These are phyloP conservation scores for Hetaerina titia DNA, from an alignment of 2,888 invertebrate species.

Conservation along the genomic window DNA sequence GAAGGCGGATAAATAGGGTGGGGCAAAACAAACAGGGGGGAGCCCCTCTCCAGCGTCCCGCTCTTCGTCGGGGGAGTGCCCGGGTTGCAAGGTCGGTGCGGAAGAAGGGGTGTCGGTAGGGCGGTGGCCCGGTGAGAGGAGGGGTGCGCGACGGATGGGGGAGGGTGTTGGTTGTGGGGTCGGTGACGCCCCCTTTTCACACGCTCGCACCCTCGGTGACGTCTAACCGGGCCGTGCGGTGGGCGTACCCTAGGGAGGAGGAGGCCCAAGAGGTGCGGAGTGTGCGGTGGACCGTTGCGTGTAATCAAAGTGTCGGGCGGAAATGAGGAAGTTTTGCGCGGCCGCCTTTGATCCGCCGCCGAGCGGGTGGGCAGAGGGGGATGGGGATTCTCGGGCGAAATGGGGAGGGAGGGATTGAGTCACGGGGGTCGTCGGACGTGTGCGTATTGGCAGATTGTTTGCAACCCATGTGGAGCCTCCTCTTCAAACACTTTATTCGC, in stretches of 20 bases:
- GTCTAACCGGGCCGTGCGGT: too few species aligned
- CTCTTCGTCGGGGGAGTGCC: not conserved
- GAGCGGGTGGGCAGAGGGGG: too few species aligned
- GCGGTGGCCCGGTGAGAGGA: not conserved
- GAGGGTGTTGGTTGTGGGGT: not conserved
- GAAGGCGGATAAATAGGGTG: constrained; percentile 41
- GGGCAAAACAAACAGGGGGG: constrained; percentile 48
- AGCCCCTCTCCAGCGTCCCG: not conserved
- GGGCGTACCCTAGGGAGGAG: too few species aligned
- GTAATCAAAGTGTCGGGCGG: constrained; percentile 40
- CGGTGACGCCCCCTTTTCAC: not conserved
- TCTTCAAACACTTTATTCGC: not conserved
- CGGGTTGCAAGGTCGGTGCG: not conserved
- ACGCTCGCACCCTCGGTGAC: not conserved
- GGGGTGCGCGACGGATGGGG: not conserved
- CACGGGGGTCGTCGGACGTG: not conserved
- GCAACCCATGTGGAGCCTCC: not conserved
- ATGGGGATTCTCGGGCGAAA: too few species aligned
- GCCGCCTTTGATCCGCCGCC: constrained; percentile 7
- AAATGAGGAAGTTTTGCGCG: constrained; percentile 13
- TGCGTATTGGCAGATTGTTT: not conserved
- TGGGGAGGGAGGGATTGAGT: not conserved
- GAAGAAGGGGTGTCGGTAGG: not conserved
- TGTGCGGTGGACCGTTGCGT: constrained; percentile 22
- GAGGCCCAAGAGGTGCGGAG: not conserved